These are phyloP conservation scores for Lasioglossum zephyrum DNA, from an alignment of 2,888 invertebrate genomes.

Conservation along the genomic window DNA sequence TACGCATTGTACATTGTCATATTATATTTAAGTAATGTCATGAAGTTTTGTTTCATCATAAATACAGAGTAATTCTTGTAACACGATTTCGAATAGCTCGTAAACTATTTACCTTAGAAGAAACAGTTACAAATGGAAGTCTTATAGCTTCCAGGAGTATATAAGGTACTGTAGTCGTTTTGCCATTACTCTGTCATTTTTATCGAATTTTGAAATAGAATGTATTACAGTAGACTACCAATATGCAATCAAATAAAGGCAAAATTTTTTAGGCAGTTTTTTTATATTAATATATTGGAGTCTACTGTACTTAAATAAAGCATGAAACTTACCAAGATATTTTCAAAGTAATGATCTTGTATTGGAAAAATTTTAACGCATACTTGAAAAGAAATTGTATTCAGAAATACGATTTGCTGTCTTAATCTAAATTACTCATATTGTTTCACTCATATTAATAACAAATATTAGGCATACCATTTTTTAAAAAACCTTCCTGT, in stretches of 20 bases:
- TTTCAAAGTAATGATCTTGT: not conserved
- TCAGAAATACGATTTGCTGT: too few species aligned
- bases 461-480: not conserved
- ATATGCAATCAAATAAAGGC: too few species aligned
- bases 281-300: too few species aligned
- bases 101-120: not conserved
- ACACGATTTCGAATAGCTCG: not conserved
- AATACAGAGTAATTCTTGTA: slow-evolving; percentile 26
- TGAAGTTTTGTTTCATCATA: slow-evolving; percentile 33
- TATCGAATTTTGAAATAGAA: too few species aligned
- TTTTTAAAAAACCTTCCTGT: not conserved
- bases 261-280: too few species aligned
- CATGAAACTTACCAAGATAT: too few species aligned
- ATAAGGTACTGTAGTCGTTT: not conserved
- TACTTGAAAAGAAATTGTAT: too few species aligned
- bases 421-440: too few species aligned
- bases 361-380: too few species aligned
- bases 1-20: slow-evolving; percentile 48
- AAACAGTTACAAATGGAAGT: not conserved
- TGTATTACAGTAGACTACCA: too few species aligned
- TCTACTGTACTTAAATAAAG: too few species aligned
- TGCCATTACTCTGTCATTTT: not conserved
- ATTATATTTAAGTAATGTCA: not conserved
- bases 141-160: not conserved
- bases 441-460: not conserved